Conservation (phyloP, 2,797 vertebrate species). For the Taeniopygia guttata region DNA sequence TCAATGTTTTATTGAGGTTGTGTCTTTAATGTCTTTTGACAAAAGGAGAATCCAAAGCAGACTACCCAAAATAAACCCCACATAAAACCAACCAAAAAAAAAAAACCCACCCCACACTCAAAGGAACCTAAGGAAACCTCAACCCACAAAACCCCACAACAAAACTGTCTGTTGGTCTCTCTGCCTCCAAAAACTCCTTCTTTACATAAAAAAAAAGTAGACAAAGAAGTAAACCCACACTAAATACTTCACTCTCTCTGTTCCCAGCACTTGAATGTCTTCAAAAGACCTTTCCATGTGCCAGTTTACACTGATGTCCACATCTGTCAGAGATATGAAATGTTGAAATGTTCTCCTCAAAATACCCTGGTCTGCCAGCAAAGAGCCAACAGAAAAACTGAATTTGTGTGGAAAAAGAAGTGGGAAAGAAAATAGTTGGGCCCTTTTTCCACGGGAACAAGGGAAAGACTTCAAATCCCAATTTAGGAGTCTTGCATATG, state of each 20-base stretch:
- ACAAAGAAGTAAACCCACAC: rapidly evolving
- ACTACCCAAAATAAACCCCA: neutral
- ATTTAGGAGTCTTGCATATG: neutral
- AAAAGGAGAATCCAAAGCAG: neutral
- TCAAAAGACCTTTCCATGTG: neutral
- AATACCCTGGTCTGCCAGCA: neutral
- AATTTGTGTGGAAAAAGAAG: neutral
- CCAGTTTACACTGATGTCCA: neutral
- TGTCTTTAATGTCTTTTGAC: neutral
- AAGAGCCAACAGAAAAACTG: neutral
- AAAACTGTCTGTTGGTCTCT: neutral
- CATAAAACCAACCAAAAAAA: neutral
- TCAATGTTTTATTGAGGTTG: neutral
- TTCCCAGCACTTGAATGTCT: neutral
- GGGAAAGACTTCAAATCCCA: neutral
- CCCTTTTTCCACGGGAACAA: neutral
- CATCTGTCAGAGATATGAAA: neutral
- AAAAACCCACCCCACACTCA: rapidly evolving
- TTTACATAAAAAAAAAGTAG: neutral
- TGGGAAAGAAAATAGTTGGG: neutral
- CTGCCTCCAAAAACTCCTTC: neutral
- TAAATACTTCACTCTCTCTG: neutral
- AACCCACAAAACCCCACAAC: neutral
- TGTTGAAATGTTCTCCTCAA: neutral
- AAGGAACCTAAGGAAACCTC: neutral